Conservation (phyloP, 2,113 vertebrate genomes). For the Xiphophorus couchianus region DNA sequence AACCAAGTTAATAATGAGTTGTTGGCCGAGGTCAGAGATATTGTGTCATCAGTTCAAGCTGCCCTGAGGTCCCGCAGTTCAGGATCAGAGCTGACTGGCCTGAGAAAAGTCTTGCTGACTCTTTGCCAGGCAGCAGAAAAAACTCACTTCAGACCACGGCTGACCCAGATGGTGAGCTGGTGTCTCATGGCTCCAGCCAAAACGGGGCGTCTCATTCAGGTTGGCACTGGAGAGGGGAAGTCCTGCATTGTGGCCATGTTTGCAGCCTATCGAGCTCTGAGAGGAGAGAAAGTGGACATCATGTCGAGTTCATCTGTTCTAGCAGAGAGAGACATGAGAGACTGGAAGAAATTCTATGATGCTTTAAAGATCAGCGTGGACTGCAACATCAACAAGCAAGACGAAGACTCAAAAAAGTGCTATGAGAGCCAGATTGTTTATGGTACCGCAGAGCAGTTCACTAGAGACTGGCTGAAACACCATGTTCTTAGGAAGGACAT, state of each 20-base stretch:
- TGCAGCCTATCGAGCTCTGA: constrained; percentile 61
- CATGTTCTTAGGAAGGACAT: constrained; percentile 44
- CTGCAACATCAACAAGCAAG: constrained; percentile 55
- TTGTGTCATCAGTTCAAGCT: constrained; percentile 24
- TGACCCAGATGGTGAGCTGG: constrained; percentile 75
- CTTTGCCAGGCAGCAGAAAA: constrained; percentile 42
- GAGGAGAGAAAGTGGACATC: constrained; percentile 58
- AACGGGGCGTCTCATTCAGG: constrained; percentile 61
- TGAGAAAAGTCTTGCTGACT: background rate
- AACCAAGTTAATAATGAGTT: constrained; percentile 38
- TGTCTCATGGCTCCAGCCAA: constrained; percentile 66
- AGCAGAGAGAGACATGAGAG: constrained; percentile 44
- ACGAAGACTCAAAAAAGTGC: constrained; percentile 9
- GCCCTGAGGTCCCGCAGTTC: background rate
- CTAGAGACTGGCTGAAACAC: constrained; percentile 62
- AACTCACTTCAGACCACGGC: constrained; percentile 35
- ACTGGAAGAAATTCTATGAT: constrained; percentile 37
- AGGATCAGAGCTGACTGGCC: background rate
- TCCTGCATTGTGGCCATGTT: constrained; percentile 77
- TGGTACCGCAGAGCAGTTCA: constrained; percentile 67
- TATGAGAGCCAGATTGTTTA: constrained; percentile 70
- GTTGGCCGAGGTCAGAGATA: constrained; percentile 23
- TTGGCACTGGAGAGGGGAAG: constrained; percentile 74
- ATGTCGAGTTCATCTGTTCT: constrained; percentile 71
- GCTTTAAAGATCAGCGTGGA: constrained; percentile 18